Percentiles rank a stretch among this genome's conserved stretches.
phyloP scores from a whole-genome alignment of 2,113 vertebrate genomes.

The Hylia prasina region DNA sequence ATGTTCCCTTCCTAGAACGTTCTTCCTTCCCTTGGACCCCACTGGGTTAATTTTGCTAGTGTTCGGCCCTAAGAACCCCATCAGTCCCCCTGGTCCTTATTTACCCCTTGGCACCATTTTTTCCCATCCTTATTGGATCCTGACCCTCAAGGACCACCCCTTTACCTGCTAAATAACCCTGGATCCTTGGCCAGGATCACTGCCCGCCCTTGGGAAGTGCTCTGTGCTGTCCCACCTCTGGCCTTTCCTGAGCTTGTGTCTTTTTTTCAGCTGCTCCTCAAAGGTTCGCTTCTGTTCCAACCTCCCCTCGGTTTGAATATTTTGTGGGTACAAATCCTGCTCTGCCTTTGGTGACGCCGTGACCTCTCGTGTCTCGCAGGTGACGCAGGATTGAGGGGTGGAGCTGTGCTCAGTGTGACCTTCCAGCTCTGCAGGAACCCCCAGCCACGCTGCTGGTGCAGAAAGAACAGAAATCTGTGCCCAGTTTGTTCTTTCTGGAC shows the following conservation, averaged over 20 bases:
- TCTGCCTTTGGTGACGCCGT: neutral
- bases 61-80: too few relatives aligned
- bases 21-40: neutral
- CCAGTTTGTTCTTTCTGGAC: neutral
- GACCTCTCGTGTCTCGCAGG: neutral
- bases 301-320: rapidly evolving
- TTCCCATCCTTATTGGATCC: neutral
- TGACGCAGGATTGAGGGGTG: neutral
- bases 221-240: neutral
- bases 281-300: neutral
- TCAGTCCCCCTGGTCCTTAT: neutral
- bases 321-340: neutral
- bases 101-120: neutral
- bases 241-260: rapidly evolving
- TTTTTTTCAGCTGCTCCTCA: neutral
- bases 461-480: neutral
- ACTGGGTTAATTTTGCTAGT: too few relatives aligned
- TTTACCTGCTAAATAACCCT: too few relatives aligned
- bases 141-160: neutral
- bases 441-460: neutral
- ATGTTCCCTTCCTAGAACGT: neutral
- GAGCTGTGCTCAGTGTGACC: neutral
- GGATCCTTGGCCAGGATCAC: too few relatives aligned
- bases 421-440: neutral
- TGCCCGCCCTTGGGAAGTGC: too few relatives aligned